Evolutionary conservation across 2,797 vertebrate species (phyloP).

Genomic region (Morus bassanus): DNA sequence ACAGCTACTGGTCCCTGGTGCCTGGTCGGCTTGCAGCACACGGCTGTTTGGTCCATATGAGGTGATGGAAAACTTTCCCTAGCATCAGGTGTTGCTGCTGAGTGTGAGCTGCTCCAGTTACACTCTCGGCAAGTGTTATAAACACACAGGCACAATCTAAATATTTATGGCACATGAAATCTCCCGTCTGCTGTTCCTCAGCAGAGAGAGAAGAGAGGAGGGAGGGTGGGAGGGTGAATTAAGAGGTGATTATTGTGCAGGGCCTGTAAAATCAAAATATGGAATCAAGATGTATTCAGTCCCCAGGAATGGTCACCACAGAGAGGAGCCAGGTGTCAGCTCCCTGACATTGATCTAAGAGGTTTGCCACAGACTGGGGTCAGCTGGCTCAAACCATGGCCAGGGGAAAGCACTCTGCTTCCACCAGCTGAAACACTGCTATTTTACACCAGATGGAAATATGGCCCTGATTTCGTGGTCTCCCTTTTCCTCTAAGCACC

Average conservation of each 20-base stretch:
- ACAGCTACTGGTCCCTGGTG: not conserved
- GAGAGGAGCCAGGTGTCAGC: not conserved
- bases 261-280: constrained; percentile 9
- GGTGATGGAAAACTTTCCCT: constrained; percentile 68
- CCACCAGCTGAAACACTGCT: not conserved
- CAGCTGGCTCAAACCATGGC: not conserved
- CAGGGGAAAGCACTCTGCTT: not conserved
- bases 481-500: not conserved
- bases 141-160: constrained; percentile 73
- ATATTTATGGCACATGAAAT: constrained; percentile 73
- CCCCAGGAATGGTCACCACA: not conserved
- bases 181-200: constrained; percentile 64
- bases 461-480: not conserved
- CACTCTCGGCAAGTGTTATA: constrained; percentile 67
- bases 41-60: not conserved
- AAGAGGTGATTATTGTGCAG: constrained; percentile 37
- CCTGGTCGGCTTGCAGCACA: not conserved
- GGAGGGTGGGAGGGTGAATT: not conserved
- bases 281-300: not conserved
- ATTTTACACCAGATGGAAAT: not conserved
- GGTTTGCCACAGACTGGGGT: not conserved
- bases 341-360: not conserved
- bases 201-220: not conserved
- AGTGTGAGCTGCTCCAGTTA: constrained; percentile 56
- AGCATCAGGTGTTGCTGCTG: constrained; percentile 62